These are phyloP conservation scores for Cryptocephalus moraei DNA, from an alignment of 2,888 invertebrate genomes.

Conservation along the genomic window DNA sequence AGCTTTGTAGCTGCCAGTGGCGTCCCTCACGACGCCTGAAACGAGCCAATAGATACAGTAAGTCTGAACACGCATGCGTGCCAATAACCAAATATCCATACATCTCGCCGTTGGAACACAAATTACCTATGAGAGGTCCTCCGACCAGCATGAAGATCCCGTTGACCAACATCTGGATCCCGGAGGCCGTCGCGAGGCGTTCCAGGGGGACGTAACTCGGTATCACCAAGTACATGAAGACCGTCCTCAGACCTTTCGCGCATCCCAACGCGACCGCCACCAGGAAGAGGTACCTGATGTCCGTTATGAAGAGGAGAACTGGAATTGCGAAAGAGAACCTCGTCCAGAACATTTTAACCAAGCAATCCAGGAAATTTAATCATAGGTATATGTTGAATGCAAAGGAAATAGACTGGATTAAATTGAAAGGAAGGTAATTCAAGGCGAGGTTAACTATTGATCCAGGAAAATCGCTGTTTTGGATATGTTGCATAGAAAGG, in stretches of 20 bases:
- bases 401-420: no score
- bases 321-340: constrained; percentile 1
- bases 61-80: no score
- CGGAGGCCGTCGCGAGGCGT: constrained; percentile 54
- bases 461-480: no score
- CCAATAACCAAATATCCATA: no score
- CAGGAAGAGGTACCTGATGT: constrained; percentile 8
- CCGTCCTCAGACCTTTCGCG: constrained; percentile 59
- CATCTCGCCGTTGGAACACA: no score
- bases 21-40: constrained; percentile 48
- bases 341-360: not conserved
- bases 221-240: constrained; percentile 58
- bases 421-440: no score
- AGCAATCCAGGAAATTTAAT: no score
- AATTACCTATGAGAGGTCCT: constrained; percentile 52
- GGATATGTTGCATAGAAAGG: no score
- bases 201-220: constrained; percentile 59
- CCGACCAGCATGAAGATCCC: constrained; percentile 50
- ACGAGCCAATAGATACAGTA: not conserved
- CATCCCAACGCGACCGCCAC: constrained; percentile 52
- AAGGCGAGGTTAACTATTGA: no score
- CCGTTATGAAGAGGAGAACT: constrained; percentile 2
- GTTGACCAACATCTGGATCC: constrained; percentile 60
- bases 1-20: constrained; percentile 47
- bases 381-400: no score